Base-by-base conservation (phyloP, 2,888 invertebrate genomes). In the Torymus auratus region DNA sequence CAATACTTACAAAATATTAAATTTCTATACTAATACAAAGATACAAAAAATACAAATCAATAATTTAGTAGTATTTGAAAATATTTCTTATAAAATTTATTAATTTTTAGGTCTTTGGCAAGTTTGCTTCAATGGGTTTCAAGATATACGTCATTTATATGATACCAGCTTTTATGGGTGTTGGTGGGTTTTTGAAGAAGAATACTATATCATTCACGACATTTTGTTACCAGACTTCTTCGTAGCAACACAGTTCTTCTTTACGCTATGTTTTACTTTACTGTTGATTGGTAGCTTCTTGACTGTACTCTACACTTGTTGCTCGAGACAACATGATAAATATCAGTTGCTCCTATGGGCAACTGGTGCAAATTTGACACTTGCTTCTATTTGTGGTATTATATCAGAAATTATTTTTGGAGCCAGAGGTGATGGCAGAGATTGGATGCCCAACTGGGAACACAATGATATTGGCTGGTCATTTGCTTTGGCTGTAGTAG, bases 101-200 rank as follows among this genome's bases (percentile, higher is more conserved):
- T 70, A 68, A 60, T 83, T 92, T 93, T 17, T 90, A 95, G 99
- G 99, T 52, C 92, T 99, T 55, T 99, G 99, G 99, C 96, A 97
- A 91, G 97, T 97, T 3, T 99, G 99, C 89, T 97, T 99, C 87
- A 93, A 95, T 86, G 93, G 95, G 64, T 98, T 97, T 89, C 94
- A 96, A 91, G 98, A 98, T 89, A 94, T 96, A 4, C 95, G 96
- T 85, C 95, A 96, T 84, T 94, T 94, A 90, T 98, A 98, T 91
- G 97, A 98, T 87, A 95, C 94, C 5, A 92, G 93, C 73, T 97
- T 97, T 87, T 93, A 92, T 15, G 97, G 97, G 0, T 99, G 99
- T 88, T 97, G 97, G 96, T 99, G 98, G 98, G 96, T 99, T 81
- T 98, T 98, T 88, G 97, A 98, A 91, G 98, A 98, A 90, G 98